These are phyloP conservation scores for Zophobas morio DNA, from an alignment of 1,140 invertebrate genomes.

Conservation along the genomic window DNA sequence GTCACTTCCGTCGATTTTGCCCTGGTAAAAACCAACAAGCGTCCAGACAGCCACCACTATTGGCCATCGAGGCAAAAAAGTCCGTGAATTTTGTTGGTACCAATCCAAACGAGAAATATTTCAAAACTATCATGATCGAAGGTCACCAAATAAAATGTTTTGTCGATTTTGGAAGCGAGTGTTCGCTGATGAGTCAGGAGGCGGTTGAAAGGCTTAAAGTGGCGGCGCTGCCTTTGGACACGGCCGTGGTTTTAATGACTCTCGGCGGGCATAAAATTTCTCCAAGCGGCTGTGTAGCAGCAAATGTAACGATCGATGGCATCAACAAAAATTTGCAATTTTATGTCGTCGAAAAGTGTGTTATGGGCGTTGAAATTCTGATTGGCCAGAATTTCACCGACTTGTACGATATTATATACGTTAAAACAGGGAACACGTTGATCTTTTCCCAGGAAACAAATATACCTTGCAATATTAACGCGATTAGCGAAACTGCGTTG, in stretches of 20 bases:
- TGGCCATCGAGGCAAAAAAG: too few species aligned
- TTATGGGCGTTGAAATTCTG: conserved; percentile 34
- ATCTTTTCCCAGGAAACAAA: neutral
- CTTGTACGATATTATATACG: neutral
- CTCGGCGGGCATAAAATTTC: neutral
- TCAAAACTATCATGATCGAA: too few species aligned
- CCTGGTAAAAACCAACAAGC: too few species aligned
- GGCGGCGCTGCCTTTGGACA: neutral
- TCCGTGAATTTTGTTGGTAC: too few species aligned
- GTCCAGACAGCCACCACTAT: too few species aligned
- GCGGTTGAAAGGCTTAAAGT: neutral
- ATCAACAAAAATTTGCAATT: conserved; percentile 6
- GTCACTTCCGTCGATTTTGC: too few species aligned
- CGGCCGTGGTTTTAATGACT: neutral
- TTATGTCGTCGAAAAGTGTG: conserved; percentile 19
- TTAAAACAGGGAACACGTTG: conserved; percentile 5
- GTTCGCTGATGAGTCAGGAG: neutral
- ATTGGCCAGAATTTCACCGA: conserved; percentile 44
- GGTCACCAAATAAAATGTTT: neutral
- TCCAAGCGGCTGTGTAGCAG: neutral
- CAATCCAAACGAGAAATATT: too few species aligned
- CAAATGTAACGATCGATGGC: conserved; percentile 19
- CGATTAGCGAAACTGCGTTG: too few species aligned
- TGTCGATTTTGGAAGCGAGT: conserved; percentile 21
- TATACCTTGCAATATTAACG: too few species aligned